Evolutionary conservation across 1,140 invertebrate species (phyloP).

Genomic region (Sitophilus oryzae): DNA sequence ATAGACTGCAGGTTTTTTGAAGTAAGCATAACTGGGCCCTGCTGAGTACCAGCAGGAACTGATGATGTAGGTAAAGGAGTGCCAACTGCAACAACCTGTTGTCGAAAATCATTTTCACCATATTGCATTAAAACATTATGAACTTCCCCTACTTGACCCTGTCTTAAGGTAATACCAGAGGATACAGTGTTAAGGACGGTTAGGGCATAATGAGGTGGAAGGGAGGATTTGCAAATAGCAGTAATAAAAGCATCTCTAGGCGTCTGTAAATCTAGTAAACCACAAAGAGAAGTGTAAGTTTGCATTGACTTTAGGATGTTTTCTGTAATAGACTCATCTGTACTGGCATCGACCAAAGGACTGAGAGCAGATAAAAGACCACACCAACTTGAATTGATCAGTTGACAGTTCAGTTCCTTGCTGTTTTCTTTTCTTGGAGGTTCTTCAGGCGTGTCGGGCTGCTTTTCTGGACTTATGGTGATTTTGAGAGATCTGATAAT

Average conservation of each 20-base stretch:
- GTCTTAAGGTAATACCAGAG: constrained; percentile 46
- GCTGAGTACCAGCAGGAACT: constrained; percentile 68
- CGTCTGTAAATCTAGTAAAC: constrained; percentile 62
- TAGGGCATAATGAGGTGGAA: constrained; percentile 92
- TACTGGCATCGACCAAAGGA: constrained; percentile 89
- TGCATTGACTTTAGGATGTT: constrained; percentile 87
- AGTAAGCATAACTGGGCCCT: constrained; percentile 97
- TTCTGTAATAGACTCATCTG: constrained; percentile 85
- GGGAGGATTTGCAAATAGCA: constrained; percentile 87
- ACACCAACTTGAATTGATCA: constrained; percentile 94
- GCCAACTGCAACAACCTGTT: constrained; percentile 91
- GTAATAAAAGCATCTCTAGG: constrained; percentile 90
- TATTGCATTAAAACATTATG: constrained; percentile 39
- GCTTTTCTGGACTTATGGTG: constrained; percentile 54
- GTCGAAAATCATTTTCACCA: constrained; percentile 61
- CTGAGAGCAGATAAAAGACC: constrained; percentile 86
- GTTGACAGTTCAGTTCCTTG: constrained; percentile 60
- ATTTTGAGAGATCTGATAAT: constrained; percentile 74
- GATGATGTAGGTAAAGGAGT: constrained; percentile 83
- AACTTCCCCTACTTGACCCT: constrained; percentile 25
- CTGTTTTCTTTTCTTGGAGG: constrained; percentile 44
- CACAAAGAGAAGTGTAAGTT: constrained; percentile 76
- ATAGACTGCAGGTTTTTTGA: constrained; percentile 97
- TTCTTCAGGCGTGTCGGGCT: constrained; percentile 37
- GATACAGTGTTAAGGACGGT: constrained; percentile 69